Evolutionary conservation across 2,888 invertebrate species (phyloP).

Genomic region (Caradrina kadenii): DNA sequence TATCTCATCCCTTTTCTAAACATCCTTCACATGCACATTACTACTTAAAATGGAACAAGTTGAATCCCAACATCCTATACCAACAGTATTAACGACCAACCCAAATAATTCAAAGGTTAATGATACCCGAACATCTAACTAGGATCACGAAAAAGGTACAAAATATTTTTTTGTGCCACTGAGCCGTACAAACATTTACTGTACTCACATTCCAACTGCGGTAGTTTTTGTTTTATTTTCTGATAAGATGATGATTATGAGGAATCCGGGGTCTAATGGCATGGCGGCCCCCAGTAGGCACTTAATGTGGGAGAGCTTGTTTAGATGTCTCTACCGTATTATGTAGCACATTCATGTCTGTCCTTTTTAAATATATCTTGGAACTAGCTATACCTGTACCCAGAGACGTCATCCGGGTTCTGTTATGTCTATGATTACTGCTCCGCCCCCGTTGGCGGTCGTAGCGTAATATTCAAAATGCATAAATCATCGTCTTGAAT

Average conservation of each 20-base stretch:
- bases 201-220: slow-evolving; percentile 31
- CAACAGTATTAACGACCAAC: too few relatives aligned
- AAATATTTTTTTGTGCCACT: slow-evolving; percentile 26
- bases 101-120: neutral
- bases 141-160: neutral
- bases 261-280: neutral
- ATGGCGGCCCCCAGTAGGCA: neutral
- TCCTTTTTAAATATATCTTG: slow-evolving; percentile 9
- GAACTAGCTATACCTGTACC: too few relatives aligned
- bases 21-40: too few relatives aligned
- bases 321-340: neutral
- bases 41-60: too few relatives aligned
- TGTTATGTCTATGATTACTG: too few relatives aligned
- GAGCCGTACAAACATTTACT: slow-evolving; percentile 43
- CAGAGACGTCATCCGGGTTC: too few relatives aligned
- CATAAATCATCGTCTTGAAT: too few relatives aligned
- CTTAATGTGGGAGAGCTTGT: slow-evolving; percentile 13
- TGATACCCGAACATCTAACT: neutral
- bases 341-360: neutral
- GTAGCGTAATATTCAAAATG: too few relatives aligned
- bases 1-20: too few relatives aligned
- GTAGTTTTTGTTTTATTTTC: slow-evolving; percentile 39
- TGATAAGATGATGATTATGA: slow-evolving; percentile 22
- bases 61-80: too few relatives aligned
- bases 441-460: too few relatives aligned